Base-by-base conservation (phyloP, 2,888 invertebrate genomes). In the Philaethria dido region DNA sequence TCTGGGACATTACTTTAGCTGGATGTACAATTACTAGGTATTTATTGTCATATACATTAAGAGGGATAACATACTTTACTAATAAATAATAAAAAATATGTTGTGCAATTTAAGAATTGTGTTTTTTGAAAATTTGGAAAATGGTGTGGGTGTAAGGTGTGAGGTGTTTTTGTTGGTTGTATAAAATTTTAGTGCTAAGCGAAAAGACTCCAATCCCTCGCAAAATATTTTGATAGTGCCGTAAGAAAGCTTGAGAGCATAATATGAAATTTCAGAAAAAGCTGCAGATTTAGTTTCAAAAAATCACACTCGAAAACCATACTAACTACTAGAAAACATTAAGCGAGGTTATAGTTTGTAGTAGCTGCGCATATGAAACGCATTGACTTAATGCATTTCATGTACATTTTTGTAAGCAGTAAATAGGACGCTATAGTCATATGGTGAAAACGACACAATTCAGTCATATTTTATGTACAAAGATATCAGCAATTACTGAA, bases 251-350 rank as follows among this genome's bases (percentile, higher is more conserved):
- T 80, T 80, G 78, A 76, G 81, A 84, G 83, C 82, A 81, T 80
- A 83, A 77, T 80, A 83, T 79, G 73, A 75, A 80, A 78, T 81
- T 81, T 80, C 79, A 83, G 80, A 84, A 80, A 77, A 91, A 90
- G 89, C 85, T 79, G 84, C 82, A 84, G 73, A 87, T 83, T 86
- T 87, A 88, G 86, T 87, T 22, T 39, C 85, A 73, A 76, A 84
- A 85, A 86, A 87, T 85, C 88, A 88, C 89, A 91, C 89, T 89
- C 87, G 83, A 83, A 85, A 85, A 84, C 84, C 84, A 86, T 80
- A 82, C 88, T 87, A 91, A 87, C 90, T 91, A 92, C 92, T 81
- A 82, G 77, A 79, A 87, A 85, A 82, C 86, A 84, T 80, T 77
- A 91, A 92, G 91, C 91, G 84, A 86, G 82, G 87, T 89, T 88